Conservation (phyloP, 1,140 invertebrate species). For the Parasteatoda tepidariorum region DNA sequence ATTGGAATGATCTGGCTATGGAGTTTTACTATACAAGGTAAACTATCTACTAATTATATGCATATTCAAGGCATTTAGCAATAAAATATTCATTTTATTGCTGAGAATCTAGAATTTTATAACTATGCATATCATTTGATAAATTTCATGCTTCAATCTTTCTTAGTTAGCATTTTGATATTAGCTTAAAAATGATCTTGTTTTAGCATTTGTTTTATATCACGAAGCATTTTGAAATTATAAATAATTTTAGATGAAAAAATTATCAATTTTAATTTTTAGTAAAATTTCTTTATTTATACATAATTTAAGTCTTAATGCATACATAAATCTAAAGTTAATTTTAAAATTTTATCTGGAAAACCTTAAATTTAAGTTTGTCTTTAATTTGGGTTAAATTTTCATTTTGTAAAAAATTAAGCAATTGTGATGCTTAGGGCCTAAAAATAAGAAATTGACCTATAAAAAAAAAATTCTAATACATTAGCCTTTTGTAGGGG, state of each 20-base stretch:
- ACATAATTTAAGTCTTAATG: too few relatives aligned
- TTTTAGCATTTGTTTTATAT: conserved; percentile 3
- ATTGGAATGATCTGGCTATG: conserved; percentile 92
- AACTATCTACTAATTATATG: not conserved
- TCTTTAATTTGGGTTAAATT: too few relatives aligned
- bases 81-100: not conserved
- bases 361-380: too few relatives aligned
- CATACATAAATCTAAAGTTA: too few relatives aligned
- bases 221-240: not conserved
- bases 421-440: too few relatives aligned
- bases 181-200: too few relatives aligned
- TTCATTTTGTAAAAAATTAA: too few relatives aligned
- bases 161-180: too few relatives aligned
- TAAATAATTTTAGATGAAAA: not conserved
- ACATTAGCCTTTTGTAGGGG: too few relatives aligned
- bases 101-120: not conserved
- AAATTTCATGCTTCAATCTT: not conserved
- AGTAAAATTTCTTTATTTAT: not conserved
- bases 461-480: too few relatives aligned
- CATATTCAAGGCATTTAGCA: not conserved
- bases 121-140: not conserved
- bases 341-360: too few relatives aligned
- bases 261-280: not conserved
- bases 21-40: conserved; percentile 87
- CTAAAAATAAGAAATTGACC: too few relatives aligned